Conservation (phyloP, 2,797 vertebrate species). For the Oophaga sylvatica region DNA sequence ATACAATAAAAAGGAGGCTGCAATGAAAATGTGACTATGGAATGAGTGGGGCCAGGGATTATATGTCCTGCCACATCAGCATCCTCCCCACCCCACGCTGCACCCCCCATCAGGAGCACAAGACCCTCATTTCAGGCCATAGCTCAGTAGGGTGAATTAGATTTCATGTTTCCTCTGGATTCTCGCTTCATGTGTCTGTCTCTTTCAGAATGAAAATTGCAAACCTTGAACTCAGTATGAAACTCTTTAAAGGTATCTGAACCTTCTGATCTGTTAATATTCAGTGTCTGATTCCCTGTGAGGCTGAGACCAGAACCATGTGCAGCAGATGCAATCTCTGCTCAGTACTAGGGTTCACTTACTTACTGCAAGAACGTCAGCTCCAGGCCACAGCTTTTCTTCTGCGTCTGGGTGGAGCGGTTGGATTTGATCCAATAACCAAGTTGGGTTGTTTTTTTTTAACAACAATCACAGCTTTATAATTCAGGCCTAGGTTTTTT, state of each 20-base stretch:
- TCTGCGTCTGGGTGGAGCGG: conserved; percentile 28
- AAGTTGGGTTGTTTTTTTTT: neutral
- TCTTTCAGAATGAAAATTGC: conserved; percentile 98
- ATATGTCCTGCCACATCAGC: conserved; percentile 49
- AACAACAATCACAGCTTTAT: neutral
- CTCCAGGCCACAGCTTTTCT: neutral
- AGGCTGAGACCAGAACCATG: neutral
- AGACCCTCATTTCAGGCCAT: neutral
- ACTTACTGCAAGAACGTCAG: neutral
- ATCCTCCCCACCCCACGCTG: conserved; percentile 12
- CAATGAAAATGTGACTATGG: neutral
- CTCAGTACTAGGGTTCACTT: neutral
- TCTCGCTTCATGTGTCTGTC: conserved; percentile 83
- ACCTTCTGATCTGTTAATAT: conserved; percentile 13
- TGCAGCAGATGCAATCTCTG: neutral
- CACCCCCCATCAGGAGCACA: neutral
- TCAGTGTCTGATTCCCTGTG: neutral
- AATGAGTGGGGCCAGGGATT: neutral
- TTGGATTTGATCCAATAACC: neutral
- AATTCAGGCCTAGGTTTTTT: neutral
- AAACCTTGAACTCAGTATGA: conserved; percentile 85
- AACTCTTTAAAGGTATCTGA: conserved; percentile 89
- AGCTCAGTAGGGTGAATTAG: neutral
- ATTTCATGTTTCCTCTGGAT: conserved; percentile 62
- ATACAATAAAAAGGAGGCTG: neutral